Base-by-base conservation (phyloP, 2,113 vertebrate species). In the Rhabdomys dilectus region DNA sequence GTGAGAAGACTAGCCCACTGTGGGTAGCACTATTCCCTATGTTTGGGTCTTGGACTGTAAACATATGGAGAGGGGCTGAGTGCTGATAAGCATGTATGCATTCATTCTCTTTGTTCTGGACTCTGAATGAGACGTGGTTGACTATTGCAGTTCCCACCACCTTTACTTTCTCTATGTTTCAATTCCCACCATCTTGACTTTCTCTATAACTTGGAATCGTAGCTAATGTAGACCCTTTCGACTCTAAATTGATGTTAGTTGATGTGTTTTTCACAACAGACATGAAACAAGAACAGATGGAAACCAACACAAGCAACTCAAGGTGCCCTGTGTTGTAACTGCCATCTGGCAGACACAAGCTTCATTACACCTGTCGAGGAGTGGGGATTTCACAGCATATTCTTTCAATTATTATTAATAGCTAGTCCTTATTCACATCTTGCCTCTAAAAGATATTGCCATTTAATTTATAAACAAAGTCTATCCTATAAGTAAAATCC, bases 351-450 rank as follows among this genome's bases (percentile, higher is more conserved):
- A 29, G 76, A 1, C 1, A 3, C 7, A 5, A 3, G 22, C 68
- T 48, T 78, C 82, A 16, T 68, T 78, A 42, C 64, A 10, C 26
- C 70, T 36, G 62, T 19, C 58, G 39, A 88, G 34, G 1, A 29
- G 70, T 21, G n/a, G n/a, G 34, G 73, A 58, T 11, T 31, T 16
- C 19, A 3, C 0, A 12, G 64, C 26, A 15, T 88, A 64, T 89
- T 85, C 91, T 93, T 91, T 76, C 75, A 72, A 72, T 93, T 78
- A 82, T 94, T 75, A 85, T 81, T 68, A 92, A 95, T 16, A 3
- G 3, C 45, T 8, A 17, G 7, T 42, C 36, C 42, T 39, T 62
- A 48, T 45, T 64, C 53, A 64, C 72, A 72, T 34, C 58, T 58
- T 92, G 70, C 48, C 90, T 92, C 72, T 80, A 19, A 64, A 85